Percentiles rank a stretch among this genome's conserved stretches.
Conservation (phyloP, 2,888 invertebrate genomes). For the Deilephila elpenor region DNA sequence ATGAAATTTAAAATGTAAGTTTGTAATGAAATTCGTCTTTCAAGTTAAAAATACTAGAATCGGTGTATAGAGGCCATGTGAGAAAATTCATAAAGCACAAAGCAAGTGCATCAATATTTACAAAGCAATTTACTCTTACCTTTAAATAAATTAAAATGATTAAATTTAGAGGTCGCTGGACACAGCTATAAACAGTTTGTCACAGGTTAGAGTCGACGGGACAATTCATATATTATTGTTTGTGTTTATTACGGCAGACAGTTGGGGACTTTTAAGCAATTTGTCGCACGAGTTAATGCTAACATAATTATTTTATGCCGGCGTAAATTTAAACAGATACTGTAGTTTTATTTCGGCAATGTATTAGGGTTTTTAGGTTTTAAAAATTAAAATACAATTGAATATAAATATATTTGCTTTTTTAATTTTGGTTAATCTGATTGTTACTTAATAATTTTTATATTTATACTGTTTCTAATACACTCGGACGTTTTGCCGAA, state of each 20-base stretch:
- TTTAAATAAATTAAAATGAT: not conserved
- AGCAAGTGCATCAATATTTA: no score
- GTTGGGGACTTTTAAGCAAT: slow-evolving; percentile 14
- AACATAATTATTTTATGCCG: slow-evolving; percentile 1
- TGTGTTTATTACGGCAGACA: slow-evolving; percentile 8
- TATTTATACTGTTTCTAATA: not conserved
- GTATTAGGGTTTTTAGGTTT: not conserved
- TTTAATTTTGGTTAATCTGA: not conserved
- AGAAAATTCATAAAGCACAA: no score
- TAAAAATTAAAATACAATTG: not conserved
- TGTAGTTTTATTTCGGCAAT: not conserved
- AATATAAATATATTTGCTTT: not conserved
- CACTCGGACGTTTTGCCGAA: no score
- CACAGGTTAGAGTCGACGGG: not conserved
- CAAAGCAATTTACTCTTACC: no score
- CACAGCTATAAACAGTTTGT: slow-evolving; percentile 1
- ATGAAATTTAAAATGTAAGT: no score
- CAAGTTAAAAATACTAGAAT: no score
- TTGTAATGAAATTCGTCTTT: no score
- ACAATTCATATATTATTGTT: slow-evolving; percentile 5
- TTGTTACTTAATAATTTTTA: not conserved
- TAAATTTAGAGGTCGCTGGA: not conserved
- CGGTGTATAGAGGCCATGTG: no score
- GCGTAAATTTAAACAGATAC: not conserved
- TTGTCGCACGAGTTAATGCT: slow-evolving; percentile 25